phyloP scores from a whole-genome alignment of 2,797 vertebrate species.

The Sebastes steindachneri region DNA sequence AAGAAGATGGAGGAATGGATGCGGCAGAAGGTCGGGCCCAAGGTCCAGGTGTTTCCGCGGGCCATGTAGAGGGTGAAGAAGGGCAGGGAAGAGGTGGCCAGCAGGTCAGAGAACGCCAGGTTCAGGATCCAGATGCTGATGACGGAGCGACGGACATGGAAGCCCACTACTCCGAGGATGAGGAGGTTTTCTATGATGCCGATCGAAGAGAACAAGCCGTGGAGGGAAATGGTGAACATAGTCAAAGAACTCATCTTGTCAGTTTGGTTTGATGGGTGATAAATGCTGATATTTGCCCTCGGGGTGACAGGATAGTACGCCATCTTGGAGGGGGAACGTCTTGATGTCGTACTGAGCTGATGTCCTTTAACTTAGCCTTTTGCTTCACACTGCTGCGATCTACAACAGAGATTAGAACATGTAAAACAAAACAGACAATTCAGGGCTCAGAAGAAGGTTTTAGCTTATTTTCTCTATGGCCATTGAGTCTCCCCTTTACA shows the following conservation, averaged over 20 bases:
- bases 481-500: neutral
- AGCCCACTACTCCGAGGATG: constrained; percentile 72
- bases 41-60: constrained; percentile 61
- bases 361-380: neutral
- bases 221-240: constrained; percentile 59
- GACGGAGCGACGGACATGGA: constrained; percentile 67
- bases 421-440: neutral
- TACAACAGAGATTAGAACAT: constrained; percentile 2
- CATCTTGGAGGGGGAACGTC: constrained; percentile 12
- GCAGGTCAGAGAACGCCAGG: constrained; percentile 73
- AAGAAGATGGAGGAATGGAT: constrained; percentile 74
- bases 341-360: neutral
- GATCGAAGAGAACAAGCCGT: constrained; percentile 68
- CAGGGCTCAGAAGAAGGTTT: neutral
- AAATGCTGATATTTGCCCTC: neutral
- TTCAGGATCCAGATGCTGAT: constrained; percentile 80
- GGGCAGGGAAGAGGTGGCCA: constrained; percentile 70
- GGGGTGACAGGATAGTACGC: constrained; percentile 45
- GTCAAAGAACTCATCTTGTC: constrained; percentile 33
- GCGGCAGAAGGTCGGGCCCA: constrained; percentile 68
- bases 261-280: constrained; percentile 26
- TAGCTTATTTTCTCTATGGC: neutral
- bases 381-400: neutral
- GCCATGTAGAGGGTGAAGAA: constrained; percentile 77
- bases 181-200: constrained; percentile 77